These are phyloP conservation scores for Scortum barcoo DNA, from an alignment of 2,113 vertebrate species.

Conservation along the genomic window DNA sequence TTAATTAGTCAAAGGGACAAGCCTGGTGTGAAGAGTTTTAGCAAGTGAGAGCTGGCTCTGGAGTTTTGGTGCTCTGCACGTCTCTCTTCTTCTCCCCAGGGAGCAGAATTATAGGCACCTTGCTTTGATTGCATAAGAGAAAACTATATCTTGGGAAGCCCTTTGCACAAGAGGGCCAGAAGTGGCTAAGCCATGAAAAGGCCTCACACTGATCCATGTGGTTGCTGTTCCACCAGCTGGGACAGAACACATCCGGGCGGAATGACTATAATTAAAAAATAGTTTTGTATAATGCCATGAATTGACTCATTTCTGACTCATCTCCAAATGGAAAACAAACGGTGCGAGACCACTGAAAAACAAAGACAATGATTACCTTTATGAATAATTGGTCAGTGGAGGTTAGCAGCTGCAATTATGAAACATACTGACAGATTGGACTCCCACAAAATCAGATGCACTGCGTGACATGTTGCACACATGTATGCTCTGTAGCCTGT, in stretches of 20 bases:
- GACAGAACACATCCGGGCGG: not conserved
- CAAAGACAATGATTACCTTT: not conserved
- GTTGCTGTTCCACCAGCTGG: not conserved
- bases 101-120: constrained; percentile 10
- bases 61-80: constrained; percentile 19
- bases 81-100: constrained; percentile 37
- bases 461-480: not conserved
- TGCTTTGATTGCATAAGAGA: constrained; percentile 12
- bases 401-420: not conserved
- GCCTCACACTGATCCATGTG: constrained; percentile 10
- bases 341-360: not conserved
- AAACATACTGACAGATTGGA: not conserved
- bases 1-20: constrained; percentile 49
- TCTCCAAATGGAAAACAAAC: not conserved
- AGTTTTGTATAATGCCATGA: not conserved
- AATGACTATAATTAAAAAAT: not conserved
- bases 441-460: not conserved
- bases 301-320: not conserved
- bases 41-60: constrained; percentile 28
- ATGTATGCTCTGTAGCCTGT: not conserved
- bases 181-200: constrained; percentile 2
- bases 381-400: not conserved
- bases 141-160: constrained; percentile 16
- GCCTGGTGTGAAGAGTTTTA: constrained; percentile 24
- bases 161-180: constrained; percentile 16